Evolutionary conservation across 2,113 vertebrate genomes (phyloP).

Genomic region (Daphoenositta chrysoptera): DNA sequence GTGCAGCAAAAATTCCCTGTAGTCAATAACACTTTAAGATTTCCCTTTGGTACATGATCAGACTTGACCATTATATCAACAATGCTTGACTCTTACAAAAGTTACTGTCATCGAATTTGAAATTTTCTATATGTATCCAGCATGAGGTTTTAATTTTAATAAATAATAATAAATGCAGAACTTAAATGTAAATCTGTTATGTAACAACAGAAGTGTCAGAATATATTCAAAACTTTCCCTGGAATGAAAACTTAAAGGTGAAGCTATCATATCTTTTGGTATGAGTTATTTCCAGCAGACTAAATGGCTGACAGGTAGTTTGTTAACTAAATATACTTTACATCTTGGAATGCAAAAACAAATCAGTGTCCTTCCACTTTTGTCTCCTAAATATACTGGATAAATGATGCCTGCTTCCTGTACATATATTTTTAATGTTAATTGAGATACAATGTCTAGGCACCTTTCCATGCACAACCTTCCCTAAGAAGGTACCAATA

Average conservation of each 20-base stretch:
- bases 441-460: background rate
- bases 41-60: background rate
- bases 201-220: background rate
- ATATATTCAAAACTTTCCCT: background rate
- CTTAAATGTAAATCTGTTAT: background rate
- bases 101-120: background rate
- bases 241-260: background rate
- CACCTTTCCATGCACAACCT: background rate
- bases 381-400: background rate
- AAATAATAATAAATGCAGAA: background rate
- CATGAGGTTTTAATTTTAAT: background rate
- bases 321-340: background rate
- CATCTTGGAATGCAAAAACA: background rate
- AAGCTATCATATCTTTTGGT: background rate
- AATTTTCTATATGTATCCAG: background rate
- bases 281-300: background rate
- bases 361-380: background rate
- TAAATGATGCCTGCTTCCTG: background rate
- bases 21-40: background rate
- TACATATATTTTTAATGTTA: background rate
- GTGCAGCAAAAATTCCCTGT: background rate
- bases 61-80: background rate
- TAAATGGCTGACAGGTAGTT: background rate
- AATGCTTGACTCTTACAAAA: background rate
- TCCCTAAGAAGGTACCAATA: background rate